phyloP scores from a whole-genome alignment of 2,113 vertebrate species.

The Dasyornis broadbenti region DNA sequence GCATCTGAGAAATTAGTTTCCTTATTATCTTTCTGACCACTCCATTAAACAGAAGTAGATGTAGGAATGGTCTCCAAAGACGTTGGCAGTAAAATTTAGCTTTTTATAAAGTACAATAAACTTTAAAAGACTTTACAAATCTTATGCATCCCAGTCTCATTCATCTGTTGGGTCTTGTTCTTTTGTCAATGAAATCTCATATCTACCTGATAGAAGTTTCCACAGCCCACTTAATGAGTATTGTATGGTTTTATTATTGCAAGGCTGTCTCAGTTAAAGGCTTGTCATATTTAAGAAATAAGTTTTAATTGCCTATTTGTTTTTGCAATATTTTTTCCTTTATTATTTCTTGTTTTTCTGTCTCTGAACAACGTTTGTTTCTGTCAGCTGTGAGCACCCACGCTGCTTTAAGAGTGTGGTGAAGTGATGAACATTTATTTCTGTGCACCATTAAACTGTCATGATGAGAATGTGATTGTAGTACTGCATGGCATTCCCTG shows the following conservation, averaged over 20 bases:
- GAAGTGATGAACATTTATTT: background rate
- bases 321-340: background rate
- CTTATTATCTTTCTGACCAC: background rate
- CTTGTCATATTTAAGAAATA: background rate
- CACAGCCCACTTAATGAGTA: background rate
- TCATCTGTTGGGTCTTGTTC: background rate
- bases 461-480: fast-evolving
- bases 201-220: background rate
- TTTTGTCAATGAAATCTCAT: background rate
- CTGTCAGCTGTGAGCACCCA: background rate
- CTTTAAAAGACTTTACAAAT: background rate
- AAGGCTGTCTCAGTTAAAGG: background rate
- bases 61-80: background rate
- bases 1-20: background rate
- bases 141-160: background rate
- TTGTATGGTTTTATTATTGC: background rate
- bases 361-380: conserved; percentile 4
- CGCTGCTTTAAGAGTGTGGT: background rate
- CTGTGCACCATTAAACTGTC: conserved; percentile 2
- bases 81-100: background rate
- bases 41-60: background rate
- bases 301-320: conserved; percentile 1
- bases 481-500: background rate
- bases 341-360: background rate
- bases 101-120: background rate